phyloP scores from a whole-genome alignment of 1,140 invertebrate genomes.

The Magallana gigas region DNA sequence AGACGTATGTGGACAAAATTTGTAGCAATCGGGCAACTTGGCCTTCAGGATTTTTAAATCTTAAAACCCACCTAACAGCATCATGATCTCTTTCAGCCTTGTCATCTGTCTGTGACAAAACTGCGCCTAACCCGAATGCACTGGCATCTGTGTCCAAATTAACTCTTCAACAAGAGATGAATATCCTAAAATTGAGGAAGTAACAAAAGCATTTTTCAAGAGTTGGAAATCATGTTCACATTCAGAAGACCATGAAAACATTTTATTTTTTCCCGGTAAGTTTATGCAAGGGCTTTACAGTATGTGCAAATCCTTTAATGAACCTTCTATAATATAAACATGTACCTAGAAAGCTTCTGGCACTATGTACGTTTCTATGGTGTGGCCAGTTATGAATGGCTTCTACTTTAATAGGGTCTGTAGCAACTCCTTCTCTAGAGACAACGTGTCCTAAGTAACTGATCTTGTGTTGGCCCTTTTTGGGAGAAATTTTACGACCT shows the following conservation, averaged over 20 bases:
- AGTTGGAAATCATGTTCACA: not conserved
- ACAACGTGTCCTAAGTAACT: constrained; percentile 42
- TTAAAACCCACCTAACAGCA: not conserved
- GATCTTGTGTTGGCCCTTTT: not conserved
- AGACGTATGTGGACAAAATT: constrained; percentile 48
- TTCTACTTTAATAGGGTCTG: constrained; percentile 44
- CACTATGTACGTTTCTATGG: not conserved
- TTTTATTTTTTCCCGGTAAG: not conserved
- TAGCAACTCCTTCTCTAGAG: constrained; percentile 18
- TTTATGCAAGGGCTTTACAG: constrained; percentile 21
- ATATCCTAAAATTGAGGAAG: not conserved
- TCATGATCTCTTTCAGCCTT: constrained; percentile 9
- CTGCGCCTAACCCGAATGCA: constrained; percentile 74
- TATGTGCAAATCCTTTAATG: constrained; percentile 20
- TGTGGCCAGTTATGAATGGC: constrained; percentile 44
- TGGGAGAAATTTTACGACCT: constrained; percentile 47
- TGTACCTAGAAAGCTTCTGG: constrained; percentile 7
- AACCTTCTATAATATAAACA: constrained; percentile 42
- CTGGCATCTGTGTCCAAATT: constrained; percentile 78
- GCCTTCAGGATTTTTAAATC: constrained; percentile 5
- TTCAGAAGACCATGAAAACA: too few relatives aligned
- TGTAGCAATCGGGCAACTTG: constrained; percentile 61
- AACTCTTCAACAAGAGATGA: constrained; percentile 67
- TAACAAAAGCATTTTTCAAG: not conserved
- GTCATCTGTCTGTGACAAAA: not conserved